Evolutionary conservation across 2,888 invertebrate genomes (phyloP).

Genomic region (Eilema caniola): DNA sequence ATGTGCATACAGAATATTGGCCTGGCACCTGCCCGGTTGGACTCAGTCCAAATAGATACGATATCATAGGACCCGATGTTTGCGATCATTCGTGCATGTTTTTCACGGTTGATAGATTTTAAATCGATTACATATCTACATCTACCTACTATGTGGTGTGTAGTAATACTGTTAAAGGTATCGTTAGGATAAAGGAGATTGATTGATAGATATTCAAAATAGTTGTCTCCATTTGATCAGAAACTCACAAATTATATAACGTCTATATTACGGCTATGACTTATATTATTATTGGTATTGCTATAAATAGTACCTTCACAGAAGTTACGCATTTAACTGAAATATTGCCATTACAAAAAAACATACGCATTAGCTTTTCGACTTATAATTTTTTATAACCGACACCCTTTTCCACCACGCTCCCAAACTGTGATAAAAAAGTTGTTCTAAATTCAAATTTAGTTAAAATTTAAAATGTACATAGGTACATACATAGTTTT

Average conservation of each 20-base stretch:
- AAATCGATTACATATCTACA: not conserved
- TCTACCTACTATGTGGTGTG: not conserved
- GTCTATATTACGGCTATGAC: not conserved
- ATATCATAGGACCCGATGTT: conserved; percentile 31
- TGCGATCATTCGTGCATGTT: conserved; percentile 20
- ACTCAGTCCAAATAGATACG: conserved; percentile 34
- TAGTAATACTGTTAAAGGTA: not conserved
- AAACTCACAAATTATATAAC: not conserved
- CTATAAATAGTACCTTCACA: too few relatives aligned
- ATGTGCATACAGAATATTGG: conserved; percentile 17
- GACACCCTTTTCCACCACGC: not conserved
- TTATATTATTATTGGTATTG: not conserved
- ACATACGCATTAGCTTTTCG: not conserved
- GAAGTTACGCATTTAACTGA: too few relatives aligned
- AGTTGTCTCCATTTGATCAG: too few relatives aligned
- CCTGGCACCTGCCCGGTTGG: conserved; percentile 29
- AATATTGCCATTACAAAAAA: too few relatives aligned
- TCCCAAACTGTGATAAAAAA: not conserved
- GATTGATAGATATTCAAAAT: not conserved
- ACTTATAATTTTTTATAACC: not conserved
- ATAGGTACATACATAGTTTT: not conserved
- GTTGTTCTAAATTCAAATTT: not conserved
- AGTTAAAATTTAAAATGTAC: too few relatives aligned
- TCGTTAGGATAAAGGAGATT: not conserved
- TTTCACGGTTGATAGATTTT: conserved; percentile 7